A percentile compares a stretch with the other conserved stretches of the same genome.
Conservation (phyloP, 2,113 vertebrate species). For the Chloroceryle aenea region DNA sequence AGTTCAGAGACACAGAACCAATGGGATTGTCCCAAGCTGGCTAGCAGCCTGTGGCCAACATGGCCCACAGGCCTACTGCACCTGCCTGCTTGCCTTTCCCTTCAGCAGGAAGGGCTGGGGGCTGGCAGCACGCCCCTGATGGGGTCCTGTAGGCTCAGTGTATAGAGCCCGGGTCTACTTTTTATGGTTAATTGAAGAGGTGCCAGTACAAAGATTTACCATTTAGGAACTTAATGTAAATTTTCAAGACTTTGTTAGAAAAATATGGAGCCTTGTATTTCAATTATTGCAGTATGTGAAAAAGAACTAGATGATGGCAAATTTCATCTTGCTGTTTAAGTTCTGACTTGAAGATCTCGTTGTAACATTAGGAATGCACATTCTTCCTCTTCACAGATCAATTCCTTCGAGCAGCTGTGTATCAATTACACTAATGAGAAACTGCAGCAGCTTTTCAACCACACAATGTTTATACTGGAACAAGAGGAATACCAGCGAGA, state of each 20-base stretch:
- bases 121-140: background rate
- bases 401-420: constrained; percentile 97
- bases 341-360: background rate
- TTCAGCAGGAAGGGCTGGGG: background rate
- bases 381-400: constrained; percentile 78
- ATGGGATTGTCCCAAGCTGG: background rate
- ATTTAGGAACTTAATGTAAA: background rate
- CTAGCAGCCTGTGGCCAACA: background rate
- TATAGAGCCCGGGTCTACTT: background rate
- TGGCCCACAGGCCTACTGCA: rapidly evolving
- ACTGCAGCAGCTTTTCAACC: constrained; percentile 98
- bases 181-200: background rate
- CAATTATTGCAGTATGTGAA: background rate
- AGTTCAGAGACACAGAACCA: background rate
- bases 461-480: constrained; percentile 97
- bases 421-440: constrained; percentile 99
- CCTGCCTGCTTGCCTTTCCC: background rate
- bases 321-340: background rate
- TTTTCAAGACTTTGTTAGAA: background rate
- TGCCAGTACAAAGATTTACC: background rate
- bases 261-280: background rate
- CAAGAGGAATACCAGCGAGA: constrained; percentile 97
- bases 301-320: background rate
- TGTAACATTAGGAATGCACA: background rate
- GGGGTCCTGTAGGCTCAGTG: background rate